Conservation (phyloP, 92 coral and sea anemone genomes). For the Paramuricea clavata region DNA sequence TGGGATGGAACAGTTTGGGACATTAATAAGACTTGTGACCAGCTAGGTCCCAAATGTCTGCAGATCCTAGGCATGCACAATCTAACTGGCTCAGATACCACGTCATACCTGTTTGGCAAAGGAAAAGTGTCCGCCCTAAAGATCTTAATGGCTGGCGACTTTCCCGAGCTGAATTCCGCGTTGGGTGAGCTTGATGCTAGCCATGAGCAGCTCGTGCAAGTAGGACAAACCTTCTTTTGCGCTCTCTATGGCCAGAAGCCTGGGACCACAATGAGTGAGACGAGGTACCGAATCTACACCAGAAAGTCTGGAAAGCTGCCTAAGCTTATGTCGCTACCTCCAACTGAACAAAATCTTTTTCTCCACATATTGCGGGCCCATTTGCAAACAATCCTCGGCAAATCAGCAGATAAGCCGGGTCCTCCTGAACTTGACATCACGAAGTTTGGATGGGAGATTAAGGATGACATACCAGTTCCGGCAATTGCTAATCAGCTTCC, state of each 20-base stretch:
- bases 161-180: neutral
- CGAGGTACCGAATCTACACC: neutral
- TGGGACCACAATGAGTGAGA: neutral
- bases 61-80: conserved; percentile 30
- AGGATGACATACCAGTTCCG: conserved; percentile 45
- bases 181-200: neutral
- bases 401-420: conserved; percentile 23
- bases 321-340: conserved; percentile 11
- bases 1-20: conserved; percentile 9
- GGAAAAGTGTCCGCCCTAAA: conserved; percentile 34
- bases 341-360: neutral
- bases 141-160: neutral
- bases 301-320: neutral
- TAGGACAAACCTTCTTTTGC: neutral
- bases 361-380: conserved; percentile 16
- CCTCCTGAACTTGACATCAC: conserved; percentile 23
- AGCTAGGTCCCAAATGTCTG: conserved; percentile 36
- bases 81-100: conserved; percentile 42
- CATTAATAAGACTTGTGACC: conserved; percentile 36
- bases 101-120: conserved; percentile 43
- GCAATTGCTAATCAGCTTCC: conserved; percentile 23
- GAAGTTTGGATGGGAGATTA: conserved; percentile 32
- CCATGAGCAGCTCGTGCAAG: neutral
- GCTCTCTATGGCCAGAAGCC: neutral
- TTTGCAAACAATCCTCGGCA: neutral